Percentiles rank a stretch among this genome's conserved stretches.
Evolutionary conservation across 2,888 invertebrate genomes (phyloP).

Genomic region (Dilophus febrilis): DNA sequence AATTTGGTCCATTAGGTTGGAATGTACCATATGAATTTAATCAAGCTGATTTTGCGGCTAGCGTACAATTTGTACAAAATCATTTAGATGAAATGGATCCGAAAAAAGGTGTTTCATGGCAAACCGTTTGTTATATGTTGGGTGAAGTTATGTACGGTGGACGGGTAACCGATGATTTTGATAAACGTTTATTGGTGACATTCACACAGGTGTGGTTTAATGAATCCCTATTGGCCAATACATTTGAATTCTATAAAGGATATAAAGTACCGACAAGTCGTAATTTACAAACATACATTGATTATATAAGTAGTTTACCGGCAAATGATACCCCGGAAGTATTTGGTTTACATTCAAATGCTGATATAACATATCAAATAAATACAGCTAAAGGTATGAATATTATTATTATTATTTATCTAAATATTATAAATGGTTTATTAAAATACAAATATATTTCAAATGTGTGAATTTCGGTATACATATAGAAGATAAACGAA

Average conservation of each 20-base stretch:
- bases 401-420: too few species aligned
- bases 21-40: conserved; percentile 89
- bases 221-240: conserved; percentile 66
- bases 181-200: conserved; percentile 80
- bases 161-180: conserved; percentile 91
- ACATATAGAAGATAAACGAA: too few species aligned
- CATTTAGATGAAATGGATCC: conserved; percentile 94
- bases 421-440: too few species aligned
- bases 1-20: conserved; percentile 95
- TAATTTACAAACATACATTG: conserved; percentile 62
- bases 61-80: conserved; percentile 90
- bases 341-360: conserved; percentile 90
- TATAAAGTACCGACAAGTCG: conserved; percentile 81
- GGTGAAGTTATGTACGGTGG: conserved; percentile 83
- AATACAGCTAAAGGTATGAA: conserved; percentile 71
- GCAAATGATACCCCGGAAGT: conserved; percentile 84
- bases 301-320: conserved; percentile 74
- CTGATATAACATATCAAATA: conserved; percentile 95
- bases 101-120: conserved; percentile 94
- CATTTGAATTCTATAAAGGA: conserved; percentile 85
- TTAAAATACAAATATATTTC: too few species aligned
- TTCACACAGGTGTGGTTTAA: conserved; percentile 94
- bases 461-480: too few species aligned
- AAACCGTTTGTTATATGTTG: conserved; percentile 92
- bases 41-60: conserved; percentile 89